phyloP scores from a whole-genome alignment of 2,797 vertebrate species.

The Hephaestus fuliginosus region DNA sequence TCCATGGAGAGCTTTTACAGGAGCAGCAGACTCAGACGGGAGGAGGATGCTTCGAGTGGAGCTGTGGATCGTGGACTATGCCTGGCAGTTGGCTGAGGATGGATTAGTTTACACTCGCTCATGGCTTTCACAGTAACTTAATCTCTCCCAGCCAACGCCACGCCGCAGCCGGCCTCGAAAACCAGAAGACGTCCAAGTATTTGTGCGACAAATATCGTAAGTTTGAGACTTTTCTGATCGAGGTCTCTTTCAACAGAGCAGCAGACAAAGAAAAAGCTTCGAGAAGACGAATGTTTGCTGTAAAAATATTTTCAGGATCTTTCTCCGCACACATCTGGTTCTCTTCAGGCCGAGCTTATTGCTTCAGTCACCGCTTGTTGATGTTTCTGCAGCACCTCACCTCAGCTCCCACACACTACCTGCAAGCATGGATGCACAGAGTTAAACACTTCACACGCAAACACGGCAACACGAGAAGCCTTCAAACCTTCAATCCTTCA shows the following conservation, averaged over 20 bases:
- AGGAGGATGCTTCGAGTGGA: slow-evolving; percentile 58
- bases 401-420: slow-evolving; percentile 21
- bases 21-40: slow-evolving; percentile 40
- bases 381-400: slow-evolving; percentile 53
- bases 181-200: not conserved
- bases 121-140: slow-evolving; percentile 84
- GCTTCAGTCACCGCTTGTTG: slow-evolving; percentile 57
- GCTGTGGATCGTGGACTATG: slow-evolving; percentile 69
- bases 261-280: not conserved
- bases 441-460: not conserved
- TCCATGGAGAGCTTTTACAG: not conserved
- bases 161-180: slow-evolving; percentile 8
- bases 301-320: slow-evolving; percentile 60
- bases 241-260: not conserved
- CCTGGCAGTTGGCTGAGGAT: slow-evolving; percentile 71
- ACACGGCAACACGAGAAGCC: not conserved
- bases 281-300: slow-evolving; percentile 22
- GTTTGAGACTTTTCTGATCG: not conserved
- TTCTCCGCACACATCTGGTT: slow-evolving; percentile 62
- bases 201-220: too few species aligned
- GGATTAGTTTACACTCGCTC: slow-evolving; percentile 85
- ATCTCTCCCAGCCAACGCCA: slow-evolving; percentile 56
- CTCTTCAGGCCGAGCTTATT: slow-evolving; percentile 73
- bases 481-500: not conserved
- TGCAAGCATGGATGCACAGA: slow-evolving; percentile 30